Percentiles rank a stretch among this genome's conserved stretches.
These are phyloP conservation scores for Emydoidea blandingii DNA, from an alignment of 2,797 vertebrate species.

Conservation along the genomic window DNA sequence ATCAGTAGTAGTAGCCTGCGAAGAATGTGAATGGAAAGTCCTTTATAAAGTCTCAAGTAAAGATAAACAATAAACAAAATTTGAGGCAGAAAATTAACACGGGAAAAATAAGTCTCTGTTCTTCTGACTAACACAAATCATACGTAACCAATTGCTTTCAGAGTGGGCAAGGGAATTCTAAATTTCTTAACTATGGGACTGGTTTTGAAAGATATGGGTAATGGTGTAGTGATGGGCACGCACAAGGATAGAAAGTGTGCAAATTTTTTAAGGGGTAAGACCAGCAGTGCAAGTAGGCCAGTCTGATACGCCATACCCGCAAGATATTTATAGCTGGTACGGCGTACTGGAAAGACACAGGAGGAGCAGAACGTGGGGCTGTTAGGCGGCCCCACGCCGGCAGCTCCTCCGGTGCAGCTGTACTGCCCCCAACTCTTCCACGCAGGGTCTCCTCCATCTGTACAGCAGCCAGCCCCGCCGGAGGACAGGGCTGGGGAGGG, in stretches of 20 bases:
- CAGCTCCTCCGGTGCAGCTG: too few relatives aligned
- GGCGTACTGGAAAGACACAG: too few relatives aligned
- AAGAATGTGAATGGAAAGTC: neutral
- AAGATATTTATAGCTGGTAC: too few relatives aligned
- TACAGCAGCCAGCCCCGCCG: too few relatives aligned
- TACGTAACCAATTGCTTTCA: neutral
- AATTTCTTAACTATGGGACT: neutral
- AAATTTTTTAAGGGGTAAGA: neutral
- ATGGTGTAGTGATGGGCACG: neutral
- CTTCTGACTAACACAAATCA: constrained; percentile 28
- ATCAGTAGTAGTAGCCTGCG: constrained; percentile 6
- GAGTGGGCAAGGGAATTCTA: constrained; percentile 18
- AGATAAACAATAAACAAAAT: neutral
- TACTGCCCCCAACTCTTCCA: too few relatives aligned
- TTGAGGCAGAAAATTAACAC: constrained; percentile 49
- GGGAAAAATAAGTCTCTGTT: constrained; percentile 38
- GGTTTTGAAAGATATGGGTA: constrained; percentile 10
- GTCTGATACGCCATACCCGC: too few relatives aligned
- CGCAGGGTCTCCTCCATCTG: too few relatives aligned
- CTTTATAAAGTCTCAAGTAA: constrained; percentile 41
- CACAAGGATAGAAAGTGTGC: neutral
- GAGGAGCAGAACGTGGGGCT: too few relatives aligned
- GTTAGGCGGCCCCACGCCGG: accelerated
- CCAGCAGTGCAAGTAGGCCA: neutral
- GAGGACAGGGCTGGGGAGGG: too few relatives aligned